A percentile compares a stretch with the other conserved stretches of the same genome.
phyloP scores from a whole-genome alignment of 37 sponge, comb jelly and placozoan genomes.

The Lycopodina hypogea region DNA sequence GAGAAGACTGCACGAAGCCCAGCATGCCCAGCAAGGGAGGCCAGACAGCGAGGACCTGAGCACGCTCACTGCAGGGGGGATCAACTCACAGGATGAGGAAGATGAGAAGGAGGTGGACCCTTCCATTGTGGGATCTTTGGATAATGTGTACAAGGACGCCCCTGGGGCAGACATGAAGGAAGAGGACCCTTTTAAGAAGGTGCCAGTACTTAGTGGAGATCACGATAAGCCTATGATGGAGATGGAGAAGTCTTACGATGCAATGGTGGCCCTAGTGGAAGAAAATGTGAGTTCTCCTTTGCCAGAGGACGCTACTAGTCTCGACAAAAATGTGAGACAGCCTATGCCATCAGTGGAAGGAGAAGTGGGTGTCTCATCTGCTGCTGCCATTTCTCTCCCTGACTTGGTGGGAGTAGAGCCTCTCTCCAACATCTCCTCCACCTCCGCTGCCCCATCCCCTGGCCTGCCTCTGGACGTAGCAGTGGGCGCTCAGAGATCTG shows the following conservation, averaged over 20 bases:
- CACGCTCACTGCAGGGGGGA: constrained; percentile 35
- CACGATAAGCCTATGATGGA: constrained; percentile 41
- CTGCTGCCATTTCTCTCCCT: not conserved
- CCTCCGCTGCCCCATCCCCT: not conserved
- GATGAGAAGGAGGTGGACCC: constrained; percentile 65
- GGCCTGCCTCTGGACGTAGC: constrained; percentile 17
- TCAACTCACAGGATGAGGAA: not conserved
- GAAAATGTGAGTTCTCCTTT: not conserved
- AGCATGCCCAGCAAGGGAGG: constrained; percentile 18
- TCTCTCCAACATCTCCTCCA: not conserved
- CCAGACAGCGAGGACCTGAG: not conserved
- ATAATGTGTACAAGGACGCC: constrained; percentile 45
- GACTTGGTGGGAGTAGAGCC: constrained; percentile 11
- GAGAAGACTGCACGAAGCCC: constrained; percentile 26
- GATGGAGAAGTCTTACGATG: constrained; percentile 57
- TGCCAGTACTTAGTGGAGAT: constrained; percentile 31
- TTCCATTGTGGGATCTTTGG: constrained; percentile 58
- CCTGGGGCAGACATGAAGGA: constrained; percentile 20
- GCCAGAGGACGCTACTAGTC: not conserved
- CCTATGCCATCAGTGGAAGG: not conserved
- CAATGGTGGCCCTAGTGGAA: constrained; percentile 33
- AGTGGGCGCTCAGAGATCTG: constrained; percentile 3
- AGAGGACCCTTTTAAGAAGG: constrained; percentile 49
- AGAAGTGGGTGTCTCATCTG: not conserved
- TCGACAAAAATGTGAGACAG: not conserved